A percentile compares a stretch with the other conserved stretches of the same genome.
Conservation (phyloP, 2,888 invertebrate genomes). For the Synanthedon vespiformis region DNA sequence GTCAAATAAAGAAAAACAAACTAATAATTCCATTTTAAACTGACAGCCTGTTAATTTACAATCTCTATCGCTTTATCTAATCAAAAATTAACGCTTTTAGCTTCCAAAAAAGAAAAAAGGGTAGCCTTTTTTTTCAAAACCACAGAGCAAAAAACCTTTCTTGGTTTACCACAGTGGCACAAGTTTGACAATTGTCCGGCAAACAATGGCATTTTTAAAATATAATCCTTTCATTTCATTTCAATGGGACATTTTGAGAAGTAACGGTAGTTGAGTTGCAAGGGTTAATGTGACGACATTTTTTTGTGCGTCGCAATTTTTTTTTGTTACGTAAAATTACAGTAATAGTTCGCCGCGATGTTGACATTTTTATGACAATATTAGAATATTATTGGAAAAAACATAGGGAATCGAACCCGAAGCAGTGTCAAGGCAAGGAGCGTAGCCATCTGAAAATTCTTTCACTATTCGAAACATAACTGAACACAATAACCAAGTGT, state of each 20-base stretch:
- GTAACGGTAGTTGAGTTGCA: conserved; percentile 8
- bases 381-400: too few relatives aligned
- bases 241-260: conserved; percentile 9
- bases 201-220: conserved; percentile 15
- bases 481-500: too few relatives aligned
- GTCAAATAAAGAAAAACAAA: too few relatives aligned
- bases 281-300: conserved; percentile 13
- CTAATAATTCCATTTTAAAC: background rate
- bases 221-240: conserved; percentile 31
- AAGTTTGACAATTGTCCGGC: conserved; percentile 13
- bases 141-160: background rate
- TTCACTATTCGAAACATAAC: too few relatives aligned
- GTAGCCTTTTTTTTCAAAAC: background rate
- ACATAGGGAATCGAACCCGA: too few relatives aligned
- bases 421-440: too few relatives aligned
- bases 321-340: background rate
- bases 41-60: background rate
- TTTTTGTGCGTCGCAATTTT: background rate
- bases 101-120: background rate
- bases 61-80: conserved; percentile 4
- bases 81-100: conserved; percentile 12
- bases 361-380: background rate
- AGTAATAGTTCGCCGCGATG: background rate
- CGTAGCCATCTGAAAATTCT: too few relatives aligned
- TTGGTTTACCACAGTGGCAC: conserved; percentile 11